Conservation (phyloP, 2,888 invertebrate species). For the Epiperipatus broadwayi region DNA sequence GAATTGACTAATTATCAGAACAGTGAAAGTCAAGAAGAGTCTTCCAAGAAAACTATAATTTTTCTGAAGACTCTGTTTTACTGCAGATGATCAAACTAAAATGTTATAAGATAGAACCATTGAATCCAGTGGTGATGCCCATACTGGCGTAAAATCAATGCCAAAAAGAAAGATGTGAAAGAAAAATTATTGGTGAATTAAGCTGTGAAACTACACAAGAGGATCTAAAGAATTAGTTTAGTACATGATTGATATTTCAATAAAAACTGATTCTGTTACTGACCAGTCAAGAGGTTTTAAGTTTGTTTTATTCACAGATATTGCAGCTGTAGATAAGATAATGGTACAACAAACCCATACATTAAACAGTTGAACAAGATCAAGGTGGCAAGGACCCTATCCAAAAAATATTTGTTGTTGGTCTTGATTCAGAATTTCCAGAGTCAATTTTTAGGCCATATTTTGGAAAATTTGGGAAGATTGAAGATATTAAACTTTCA, state of each 20-base stretch:
- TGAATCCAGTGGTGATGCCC: too few species aligned
- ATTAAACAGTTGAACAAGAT: constrained; percentile 83
- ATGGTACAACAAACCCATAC: constrained; percentile 68
- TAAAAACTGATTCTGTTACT: constrained; percentile 87
- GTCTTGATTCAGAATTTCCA: constrained; percentile 70
- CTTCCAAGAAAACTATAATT: too few species aligned
- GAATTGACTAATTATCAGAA: too few species aligned
- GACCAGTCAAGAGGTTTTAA: constrained; percentile 89
- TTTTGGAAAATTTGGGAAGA: constrained; percentile 82
- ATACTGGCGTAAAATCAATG: too few species aligned
- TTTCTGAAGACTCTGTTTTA: too few species aligned
- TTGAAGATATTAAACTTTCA: constrained; percentile 86
- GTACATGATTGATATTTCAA: constrained; percentile 78
- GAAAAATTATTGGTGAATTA: too few species aligned
- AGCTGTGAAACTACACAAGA: too few species aligned
- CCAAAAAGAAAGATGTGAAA: too few species aligned
- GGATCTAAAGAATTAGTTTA: constrained; percentile 85
- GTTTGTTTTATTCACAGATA: constrained; percentile 76
- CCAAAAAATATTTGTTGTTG: constrained; percentile 82
- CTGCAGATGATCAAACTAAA: too few species aligned
- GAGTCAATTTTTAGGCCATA: constrained; percentile 84
- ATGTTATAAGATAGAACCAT: too few species aligned
- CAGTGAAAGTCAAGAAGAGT: too few species aligned
- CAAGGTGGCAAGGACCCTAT: constrained; percentile 61
- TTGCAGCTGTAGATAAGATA: constrained; percentile 78